Evolutionary conservation across 2,888 invertebrate species (phyloP), one percentile per base, ranked within the genome.

Genomic region (Norana najaformis): DNA sequence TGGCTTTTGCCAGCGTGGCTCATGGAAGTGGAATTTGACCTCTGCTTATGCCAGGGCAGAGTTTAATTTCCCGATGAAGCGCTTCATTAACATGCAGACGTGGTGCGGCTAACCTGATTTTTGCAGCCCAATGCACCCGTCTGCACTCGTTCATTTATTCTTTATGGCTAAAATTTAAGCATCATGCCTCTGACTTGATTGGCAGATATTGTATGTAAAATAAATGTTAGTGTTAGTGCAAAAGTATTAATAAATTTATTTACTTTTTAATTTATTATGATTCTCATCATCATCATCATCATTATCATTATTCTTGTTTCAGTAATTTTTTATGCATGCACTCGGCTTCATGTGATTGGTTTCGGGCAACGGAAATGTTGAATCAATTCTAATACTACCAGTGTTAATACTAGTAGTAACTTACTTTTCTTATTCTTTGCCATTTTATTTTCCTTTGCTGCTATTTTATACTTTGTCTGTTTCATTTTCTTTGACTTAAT

Each of bases 11-110:
- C 69, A 69, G 69, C 69, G 30, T 69, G 69, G 23, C 8, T 69
- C 69, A 69, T 69, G 69, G 69, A 69, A 69, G 69, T n/a, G 69
- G 69, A 69, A 69, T 69, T 69, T 69, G 69, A 69, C 69, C 69
- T 69, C 69, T 69, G 69, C 69, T 69, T 69, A 69, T 69, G 30
- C 69, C 69, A 69, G 69, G 69, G 69, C n/a, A 69, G n/a, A 69
- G 69, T 69, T 69, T 69, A 69, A 69, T 69, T 69, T n/a, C 69
- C 69, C 8, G 69, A 69, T n/a, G 69, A 69, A 1, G n/a, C 69
- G 69, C 69, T n/a, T 69, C 69, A 69, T 69, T 69, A 69, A n/a
- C 69, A 69, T 13, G 69, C 69, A 69, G 69, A n/a, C 30, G n/a
- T 69, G 69, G 69, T n/a, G n/a, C 69, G 13, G 69, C n/a, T 69